A percentile compares a stretch with the other conserved stretches of the same genome.
Evolutionary conservation across 2,113 vertebrate species (phyloP).

Genomic region (Ptilorrhoa leucosticta): DNA sequence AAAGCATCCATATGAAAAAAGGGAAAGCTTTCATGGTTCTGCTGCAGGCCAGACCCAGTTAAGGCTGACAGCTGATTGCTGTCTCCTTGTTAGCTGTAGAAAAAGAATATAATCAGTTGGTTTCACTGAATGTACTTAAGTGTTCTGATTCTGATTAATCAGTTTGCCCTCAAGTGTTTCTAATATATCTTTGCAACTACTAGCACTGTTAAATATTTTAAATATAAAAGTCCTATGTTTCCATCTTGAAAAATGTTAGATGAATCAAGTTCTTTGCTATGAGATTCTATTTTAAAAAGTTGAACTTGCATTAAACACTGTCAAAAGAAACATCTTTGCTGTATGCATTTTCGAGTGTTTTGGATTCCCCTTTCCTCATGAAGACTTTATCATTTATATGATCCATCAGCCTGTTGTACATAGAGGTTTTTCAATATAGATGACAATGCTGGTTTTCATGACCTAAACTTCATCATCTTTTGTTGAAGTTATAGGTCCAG

Average conservation of each 20-base stretch:
- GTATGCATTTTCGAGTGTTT: background rate
- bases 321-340: background rate
- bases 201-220: background rate
- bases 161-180: background rate
- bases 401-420: background rate
- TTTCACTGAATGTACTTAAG: background rate
- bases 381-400: background rate
- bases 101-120: background rate
- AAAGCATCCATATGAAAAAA: background rate
- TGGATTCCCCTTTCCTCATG: fast-evolving
- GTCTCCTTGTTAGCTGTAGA: background rate
- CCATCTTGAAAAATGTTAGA: background rate
- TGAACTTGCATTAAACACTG: background rate
- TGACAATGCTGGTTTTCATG: background rate
- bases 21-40: background rate
- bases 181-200: background rate
- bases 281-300: background rate
- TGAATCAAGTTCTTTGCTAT: background rate
- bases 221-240: background rate
- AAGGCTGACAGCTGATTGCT: background rate
- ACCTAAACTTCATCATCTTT: background rate
- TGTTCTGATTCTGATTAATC: background rate
- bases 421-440: background rate
- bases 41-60: background rate
- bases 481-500: background rate